Percentiles rank a stretch among this genome's conserved stretches.
phyloP scores from a whole-genome alignment of 2,113 vertebrate species.

The Psammodynastes pulverulentus region DNA sequence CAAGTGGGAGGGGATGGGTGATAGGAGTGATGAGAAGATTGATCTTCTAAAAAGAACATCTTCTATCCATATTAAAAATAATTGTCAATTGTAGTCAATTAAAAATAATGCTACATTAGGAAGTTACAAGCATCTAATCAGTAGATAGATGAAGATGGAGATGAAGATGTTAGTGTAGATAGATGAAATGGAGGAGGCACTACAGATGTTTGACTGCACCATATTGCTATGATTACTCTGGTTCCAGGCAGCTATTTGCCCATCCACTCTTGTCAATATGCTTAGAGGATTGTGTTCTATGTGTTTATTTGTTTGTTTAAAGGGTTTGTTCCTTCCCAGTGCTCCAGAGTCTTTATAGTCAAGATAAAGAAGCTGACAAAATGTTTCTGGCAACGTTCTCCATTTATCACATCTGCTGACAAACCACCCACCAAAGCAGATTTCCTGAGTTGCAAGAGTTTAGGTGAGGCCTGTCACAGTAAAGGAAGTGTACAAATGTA shows the following conservation, averaged over 20 bases:
- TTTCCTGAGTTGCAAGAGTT: slow-evolving; percentile 25
- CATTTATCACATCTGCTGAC: slow-evolving; percentile 13
- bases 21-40: too few relatives aligned
- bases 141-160: too few relatives aligned
- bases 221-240: background rate
- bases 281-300: background rate
- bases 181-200: background rate
- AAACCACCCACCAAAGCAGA: background rate
- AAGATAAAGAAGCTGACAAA: slow-evolving; percentile 5
- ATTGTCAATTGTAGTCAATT: background rate
- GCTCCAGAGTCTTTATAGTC: background rate
- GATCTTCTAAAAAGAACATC: too few relatives aligned
- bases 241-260: rapidly evolving
- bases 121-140: background rate
- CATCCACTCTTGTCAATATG: background rate
- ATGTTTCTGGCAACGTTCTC: background rate
- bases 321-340: background rate
- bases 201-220: background rate
- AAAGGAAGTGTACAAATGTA: slow-evolving; percentile 8
- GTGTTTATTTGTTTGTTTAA: background rate
- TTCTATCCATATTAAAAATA: background rate
- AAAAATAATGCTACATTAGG: background rate
- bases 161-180: background rate
- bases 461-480: background rate
- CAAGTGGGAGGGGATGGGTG: too few relatives aligned